phyloP scores from a whole-genome alignment of 1,140 invertebrate species.

The Phenacoccus solenopsis region DNA sequence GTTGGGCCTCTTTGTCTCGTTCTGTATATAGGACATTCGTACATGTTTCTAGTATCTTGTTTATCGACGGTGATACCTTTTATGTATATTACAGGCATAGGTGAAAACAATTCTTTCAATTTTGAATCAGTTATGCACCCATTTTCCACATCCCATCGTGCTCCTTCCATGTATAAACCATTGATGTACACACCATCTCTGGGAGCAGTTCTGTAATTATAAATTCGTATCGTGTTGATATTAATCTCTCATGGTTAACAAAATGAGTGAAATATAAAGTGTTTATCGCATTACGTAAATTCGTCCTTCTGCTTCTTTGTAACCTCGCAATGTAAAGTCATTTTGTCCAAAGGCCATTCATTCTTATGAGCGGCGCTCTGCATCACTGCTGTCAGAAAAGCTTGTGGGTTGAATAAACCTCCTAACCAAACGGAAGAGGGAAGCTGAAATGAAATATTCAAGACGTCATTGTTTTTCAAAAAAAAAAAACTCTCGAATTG shows the following conservation, averaged over 20 bases:
- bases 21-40: conserved; percentile 90
- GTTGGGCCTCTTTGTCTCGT: conserved; percentile 75
- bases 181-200: conserved; percentile 83
- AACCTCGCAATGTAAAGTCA: conserved; percentile 88
- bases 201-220: conserved; percentile 48
- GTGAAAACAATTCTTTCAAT: conserved; percentile 77
- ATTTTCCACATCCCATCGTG: conserved; percentile 68
- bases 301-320: conserved; percentile 84
- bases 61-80: conserved; percentile 62
- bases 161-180: conserved; percentile 86
- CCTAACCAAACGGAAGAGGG: conserved; percentile 81
- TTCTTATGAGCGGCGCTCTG: conserved; percentile 89
- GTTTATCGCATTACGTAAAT: conserved; percentile 42
- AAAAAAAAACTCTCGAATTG: too few species aligned
- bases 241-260: too few species aligned
- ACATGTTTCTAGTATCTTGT: conserved; percentile 70
- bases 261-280: neutral
- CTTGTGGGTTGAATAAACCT: conserved; percentile 94
- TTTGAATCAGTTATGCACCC: conserved; percentile 68
- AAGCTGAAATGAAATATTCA: conserved; percentile 37
- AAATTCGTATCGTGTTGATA: neutral
- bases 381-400: conserved; percentile 93
- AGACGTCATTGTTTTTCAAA: too few species aligned
- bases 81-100: conserved; percentile 85
- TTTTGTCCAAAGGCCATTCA: conserved; percentile 90